Evolutionary conservation across 2,888 invertebrate genomes (phyloP).

Genomic region (Andrena bicolor): DNA sequence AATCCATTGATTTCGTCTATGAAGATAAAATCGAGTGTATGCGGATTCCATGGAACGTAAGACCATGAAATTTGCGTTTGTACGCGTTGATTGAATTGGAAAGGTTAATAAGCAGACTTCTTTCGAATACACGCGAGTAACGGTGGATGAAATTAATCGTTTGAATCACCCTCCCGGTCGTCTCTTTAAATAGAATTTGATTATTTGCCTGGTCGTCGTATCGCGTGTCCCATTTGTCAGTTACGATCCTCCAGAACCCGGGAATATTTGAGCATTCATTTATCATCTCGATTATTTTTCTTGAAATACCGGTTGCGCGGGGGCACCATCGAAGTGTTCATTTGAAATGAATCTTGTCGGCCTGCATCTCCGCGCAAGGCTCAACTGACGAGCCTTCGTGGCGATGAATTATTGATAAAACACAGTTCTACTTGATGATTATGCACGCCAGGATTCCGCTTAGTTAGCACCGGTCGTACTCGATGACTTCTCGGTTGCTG

Average conservation of each 20-base stretch:
- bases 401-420: constrained; percentile 65
- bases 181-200: constrained; percentile 8
- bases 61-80: too few relatives aligned
- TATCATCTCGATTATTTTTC: constrained; percentile 41
- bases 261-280: constrained; percentile 16
- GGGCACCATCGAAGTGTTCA: constrained; percentile 24
- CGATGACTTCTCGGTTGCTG: not conserved
- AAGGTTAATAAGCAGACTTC: too few relatives aligned
- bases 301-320: constrained; percentile 16
- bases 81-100: too few relatives aligned
- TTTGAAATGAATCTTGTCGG: constrained; percentile 33
- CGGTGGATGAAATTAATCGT: constrained; percentile 23
- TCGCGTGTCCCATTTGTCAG: constrained; percentile 11
- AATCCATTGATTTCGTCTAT: too few relatives aligned
- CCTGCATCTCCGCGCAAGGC: constrained; percentile 29
- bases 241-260: not conserved
- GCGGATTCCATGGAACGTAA: too few relatives aligned
- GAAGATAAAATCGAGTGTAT: too few relatives aligned
- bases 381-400: constrained; percentile 8
- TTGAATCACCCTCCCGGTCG: not conserved
- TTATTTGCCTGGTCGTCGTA: not conserved
- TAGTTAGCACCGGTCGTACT: not conserved
- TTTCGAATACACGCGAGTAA: constrained; percentile 1
- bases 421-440: constrained; percentile 36
- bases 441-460: constrained; percentile 1